phyloP scores from a whole-genome alignment of 2,888 invertebrate genomes.

The Drosophila peninsularis region DNA sequence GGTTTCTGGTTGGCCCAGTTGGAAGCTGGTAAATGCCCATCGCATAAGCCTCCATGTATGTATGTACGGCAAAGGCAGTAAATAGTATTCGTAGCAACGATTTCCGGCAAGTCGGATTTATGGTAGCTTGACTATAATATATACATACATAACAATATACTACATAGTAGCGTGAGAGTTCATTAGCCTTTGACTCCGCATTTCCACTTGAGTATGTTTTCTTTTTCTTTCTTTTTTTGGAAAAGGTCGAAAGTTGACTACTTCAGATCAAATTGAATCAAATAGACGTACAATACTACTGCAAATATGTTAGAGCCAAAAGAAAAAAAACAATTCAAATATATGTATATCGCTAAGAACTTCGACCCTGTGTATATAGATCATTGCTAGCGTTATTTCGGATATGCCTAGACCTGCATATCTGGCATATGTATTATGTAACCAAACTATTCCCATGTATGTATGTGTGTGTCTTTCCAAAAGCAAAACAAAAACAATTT shows the following conservation, averaged over 20 bases:
- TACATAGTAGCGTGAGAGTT: constrained; percentile 6
- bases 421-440: constrained; percentile 3
- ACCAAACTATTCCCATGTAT: constrained; percentile 28
- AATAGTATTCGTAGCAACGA: constrained; percentile 1
- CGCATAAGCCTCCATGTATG: not conserved
- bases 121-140: constrained; percentile 5
- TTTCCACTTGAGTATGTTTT: not conserved
- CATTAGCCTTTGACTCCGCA: not conserved
- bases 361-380: constrained; percentile 16
- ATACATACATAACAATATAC: constrained; percentile 1
- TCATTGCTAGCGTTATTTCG: constrained; percentile 12
- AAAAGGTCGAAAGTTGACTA: not conserved
- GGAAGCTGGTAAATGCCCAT: constrained; percentile 11
- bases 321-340: not conserved
- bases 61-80: constrained; percentile 2
- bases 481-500: constrained; percentile 9
- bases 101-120: constrained; percentile 1
- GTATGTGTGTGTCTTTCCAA: constrained; percentile 40
- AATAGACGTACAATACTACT: not conserved
- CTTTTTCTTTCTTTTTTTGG: not conserved
- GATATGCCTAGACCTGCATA: not conserved
- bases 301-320: constrained; percentile 2
- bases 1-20: not conserved
- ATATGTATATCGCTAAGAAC: not conserved
- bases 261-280: not conserved